Evolutionary conservation across 2,797 vertebrate genomes (phyloP), one percentile per base, ranked within the genome.

Genomic region (Echeneis naucrates): DNA sequence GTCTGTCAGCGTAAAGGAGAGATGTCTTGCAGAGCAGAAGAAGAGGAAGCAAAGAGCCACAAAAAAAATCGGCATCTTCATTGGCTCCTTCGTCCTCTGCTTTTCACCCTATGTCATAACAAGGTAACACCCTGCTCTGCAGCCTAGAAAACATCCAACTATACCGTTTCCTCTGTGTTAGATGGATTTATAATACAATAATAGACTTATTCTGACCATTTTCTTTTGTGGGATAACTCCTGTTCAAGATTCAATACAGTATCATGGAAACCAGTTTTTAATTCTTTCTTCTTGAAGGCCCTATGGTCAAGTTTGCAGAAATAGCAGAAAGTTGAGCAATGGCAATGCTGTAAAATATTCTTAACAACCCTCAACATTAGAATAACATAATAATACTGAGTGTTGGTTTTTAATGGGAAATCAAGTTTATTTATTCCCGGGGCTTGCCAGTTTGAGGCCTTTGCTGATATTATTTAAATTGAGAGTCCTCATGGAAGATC

Each of bases 31-130:
- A 2, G 94, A 96, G 68, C 95, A 95, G 90, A 96, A 92, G 83
- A 91, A 90, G 81, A 92, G 92, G 66, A 78, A 87, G 69, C 93
- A 86, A 70, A 82, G 93, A 0, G 95, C 94, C 44, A 91, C 92
- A 5, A 94, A 95, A 86, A 95, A 96, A 85, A 95, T 95, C 60
- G 92, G 94, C 89, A 83, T 95, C 91, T 96, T 95, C 89, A 96
- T 94, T 48, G 94, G 95, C 19, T 94, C 96, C 1, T 96, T 96
- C 75, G 76, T 95, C 76, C 44, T 95, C 78, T 95, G 94, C 88
- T 96, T 96, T 82, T 93, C 94, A 69, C 95, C 95, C 9, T 95
- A 95, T 33, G 93, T 94, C 61, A 90, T 95, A 77, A 96, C 95
- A 78, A 94, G 94, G 94, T 96, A 88, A 81, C 14, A 45, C 2